phyloP scores from a whole-genome alignment of 2,797 vertebrate genomes.

The Cygnus olor region DNA sequence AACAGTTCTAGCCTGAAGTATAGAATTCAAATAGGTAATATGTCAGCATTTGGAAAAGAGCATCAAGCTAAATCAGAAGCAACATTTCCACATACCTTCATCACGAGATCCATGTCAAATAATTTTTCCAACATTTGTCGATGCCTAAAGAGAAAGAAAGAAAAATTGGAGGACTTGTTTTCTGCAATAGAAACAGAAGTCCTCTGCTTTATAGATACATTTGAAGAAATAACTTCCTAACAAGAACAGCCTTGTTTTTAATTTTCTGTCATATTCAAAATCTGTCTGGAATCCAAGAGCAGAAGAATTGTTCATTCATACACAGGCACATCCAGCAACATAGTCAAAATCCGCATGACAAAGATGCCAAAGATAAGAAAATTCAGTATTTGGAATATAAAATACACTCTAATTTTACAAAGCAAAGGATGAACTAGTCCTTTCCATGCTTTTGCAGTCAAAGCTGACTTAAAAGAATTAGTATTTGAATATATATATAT shows the following conservation, averaged over 20 bases:
- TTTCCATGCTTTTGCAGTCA: background rate
- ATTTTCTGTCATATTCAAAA: background rate
- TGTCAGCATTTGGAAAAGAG: conserved; percentile 27
- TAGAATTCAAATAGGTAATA: conserved; percentile 60
- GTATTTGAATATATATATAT: background rate
- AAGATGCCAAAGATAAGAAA: background rate
- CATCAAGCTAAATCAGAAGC: conserved; percentile 34
- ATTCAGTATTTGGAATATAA: background rate
- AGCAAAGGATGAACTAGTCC: background rate
- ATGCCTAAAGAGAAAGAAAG: conserved; percentile 83
- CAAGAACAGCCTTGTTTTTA: background rate
- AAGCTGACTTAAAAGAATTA: background rate
- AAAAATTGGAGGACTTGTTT: background rate
- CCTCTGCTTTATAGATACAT: background rate
- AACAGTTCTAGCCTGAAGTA: conserved; percentile 91
- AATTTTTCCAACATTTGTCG: conserved; percentile 92
- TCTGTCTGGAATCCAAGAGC: background rate
- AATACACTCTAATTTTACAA: background rate
- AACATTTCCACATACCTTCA: conserved; percentile 87
- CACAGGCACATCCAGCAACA: background rate
- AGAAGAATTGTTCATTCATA: background rate
- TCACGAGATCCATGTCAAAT: conserved; percentile 95
- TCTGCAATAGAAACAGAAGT: background rate
- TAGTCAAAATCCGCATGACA: background rate
- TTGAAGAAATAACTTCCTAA: background rate